These are phyloP conservation scores for Hippocampus abdominalis DNA, from an alignment of 2,113 vertebrate genomes.

Conservation along the genomic window DNA sequence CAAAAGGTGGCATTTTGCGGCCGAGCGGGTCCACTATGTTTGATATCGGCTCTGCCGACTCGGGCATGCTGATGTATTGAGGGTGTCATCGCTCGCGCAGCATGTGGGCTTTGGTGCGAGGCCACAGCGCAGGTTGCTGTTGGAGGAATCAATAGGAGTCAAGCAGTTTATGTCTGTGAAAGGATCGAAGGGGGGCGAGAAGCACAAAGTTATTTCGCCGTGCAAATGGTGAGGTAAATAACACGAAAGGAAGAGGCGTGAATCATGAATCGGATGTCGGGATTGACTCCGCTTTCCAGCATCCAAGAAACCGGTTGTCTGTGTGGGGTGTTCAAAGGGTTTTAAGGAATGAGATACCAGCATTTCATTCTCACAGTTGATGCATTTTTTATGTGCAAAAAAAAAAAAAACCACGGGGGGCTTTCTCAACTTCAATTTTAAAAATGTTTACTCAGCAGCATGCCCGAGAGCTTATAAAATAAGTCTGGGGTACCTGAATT, in stretches of 20 bases:
- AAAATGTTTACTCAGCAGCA: constrained; percentile 72
- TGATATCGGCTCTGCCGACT: constrained; percentile 18
- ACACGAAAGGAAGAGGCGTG: constrained; percentile 9
- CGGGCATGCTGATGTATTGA: constrained; percentile 34
- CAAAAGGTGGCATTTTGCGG: constrained; percentile 41
- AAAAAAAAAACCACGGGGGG: constrained; percentile 54
- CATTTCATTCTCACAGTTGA: constrained; percentile 48
- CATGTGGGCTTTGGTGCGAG: constrained; percentile 45
- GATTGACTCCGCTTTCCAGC: constrained; percentile 21
- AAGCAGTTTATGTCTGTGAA: constrained; percentile 25
- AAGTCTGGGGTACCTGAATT: constrained; percentile 61
- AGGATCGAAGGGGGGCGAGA: constrained; percentile 22
- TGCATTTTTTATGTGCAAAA: constrained; percentile 67
- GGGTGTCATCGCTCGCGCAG: constrained; percentile 45
- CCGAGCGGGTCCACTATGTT: constrained; percentile 18
- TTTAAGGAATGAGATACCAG: constrained; percentile 49
- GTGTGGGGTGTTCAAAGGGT: constrained; percentile 20
- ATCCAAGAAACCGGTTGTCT: constrained; percentile 5
- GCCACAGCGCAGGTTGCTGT: constrained; percentile 39
- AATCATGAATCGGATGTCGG: constrained; percentile 20
- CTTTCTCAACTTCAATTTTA: constrained; percentile 70
- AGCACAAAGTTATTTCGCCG: not conserved
- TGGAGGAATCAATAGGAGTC: constrained; percentile 52
- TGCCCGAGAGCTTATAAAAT: constrained; percentile 56
- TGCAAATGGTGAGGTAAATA: constrained; percentile 11